Evolutionary conservation across 2,888 invertebrate genomes (phyloP).

Genomic region (Cylloceria caligata): DNA sequence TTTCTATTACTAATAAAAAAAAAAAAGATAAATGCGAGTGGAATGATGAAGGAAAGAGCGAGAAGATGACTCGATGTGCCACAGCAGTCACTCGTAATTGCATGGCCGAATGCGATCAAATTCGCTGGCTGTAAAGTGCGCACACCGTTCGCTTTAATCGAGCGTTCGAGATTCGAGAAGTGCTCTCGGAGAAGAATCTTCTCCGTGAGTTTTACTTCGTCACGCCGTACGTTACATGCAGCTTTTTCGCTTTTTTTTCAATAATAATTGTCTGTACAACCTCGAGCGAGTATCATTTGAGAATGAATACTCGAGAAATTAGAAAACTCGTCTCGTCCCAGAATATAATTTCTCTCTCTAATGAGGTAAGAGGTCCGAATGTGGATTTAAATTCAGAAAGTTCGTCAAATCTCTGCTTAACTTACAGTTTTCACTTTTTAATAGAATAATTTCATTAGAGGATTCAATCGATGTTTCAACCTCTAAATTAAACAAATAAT

Average conservation of each 20-base stretch:
- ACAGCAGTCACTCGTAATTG: conserved; percentile 34
- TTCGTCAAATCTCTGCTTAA: conserved; percentile 29
- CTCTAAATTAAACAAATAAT: background rate
- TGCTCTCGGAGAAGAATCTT: conserved; percentile 15
- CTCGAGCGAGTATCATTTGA: conserved; percentile 13
- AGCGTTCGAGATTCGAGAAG: conserved; percentile 48
- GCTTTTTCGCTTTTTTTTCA: conserved; percentile 28
- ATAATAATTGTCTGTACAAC: background rate
- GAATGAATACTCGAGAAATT: conserved; percentile 53
- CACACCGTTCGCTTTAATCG: conserved; percentile 24
- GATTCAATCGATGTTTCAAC: background rate
- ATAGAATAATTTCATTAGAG: background rate
- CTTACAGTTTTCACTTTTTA: background rate
- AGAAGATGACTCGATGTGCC: conserved; percentile 26
- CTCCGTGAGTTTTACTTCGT: conserved; percentile 37
- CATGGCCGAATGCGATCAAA: conserved; percentile 39
- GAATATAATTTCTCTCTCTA: conserved; percentile 47
- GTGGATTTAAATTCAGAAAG: conserved; percentile 38
- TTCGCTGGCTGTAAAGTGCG: conserved; percentile 10
- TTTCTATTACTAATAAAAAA: conserved; percentile 40
- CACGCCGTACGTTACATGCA: conserved; percentile 25
- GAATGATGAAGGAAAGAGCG: conserved; percentile 15
- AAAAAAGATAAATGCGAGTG: conserved; percentile 1
- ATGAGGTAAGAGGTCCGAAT: conserved; percentile 37
- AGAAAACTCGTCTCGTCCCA: conserved; percentile 41